Percentiles rank a stretch among this genome's conserved stretches.
Conservation (phyloP, 2,888 invertebrate genomes). For the Melinopterus prodromus region DNA sequence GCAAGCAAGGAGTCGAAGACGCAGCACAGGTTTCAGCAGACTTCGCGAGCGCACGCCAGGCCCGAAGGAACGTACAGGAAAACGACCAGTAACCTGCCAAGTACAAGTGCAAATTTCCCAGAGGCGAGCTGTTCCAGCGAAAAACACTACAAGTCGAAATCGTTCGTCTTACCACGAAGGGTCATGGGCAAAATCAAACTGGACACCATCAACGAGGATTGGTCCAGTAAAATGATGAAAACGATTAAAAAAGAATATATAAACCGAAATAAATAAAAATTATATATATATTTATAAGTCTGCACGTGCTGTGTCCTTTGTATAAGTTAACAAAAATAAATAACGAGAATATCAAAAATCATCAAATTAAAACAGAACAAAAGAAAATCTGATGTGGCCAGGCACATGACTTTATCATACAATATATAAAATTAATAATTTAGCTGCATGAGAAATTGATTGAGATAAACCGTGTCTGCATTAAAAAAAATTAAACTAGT, state of each 20-base stretch:
- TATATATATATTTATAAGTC: background rate
- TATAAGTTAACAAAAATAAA: background rate
- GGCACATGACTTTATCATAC: too few species aligned
- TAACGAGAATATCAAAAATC: background rate
- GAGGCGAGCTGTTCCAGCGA: constrained; percentile 9
- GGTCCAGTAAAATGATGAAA: constrained; percentile 4
- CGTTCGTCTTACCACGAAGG: constrained; percentile 40
- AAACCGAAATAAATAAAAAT: background rate
- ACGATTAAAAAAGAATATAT: background rate
- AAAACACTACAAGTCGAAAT: constrained; percentile 42
- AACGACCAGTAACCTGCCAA: constrained; percentile 43
- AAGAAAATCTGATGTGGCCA: too few species aligned
- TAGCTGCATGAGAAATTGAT: too few species aligned
- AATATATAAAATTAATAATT: too few species aligned
- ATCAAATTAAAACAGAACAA: background rate
- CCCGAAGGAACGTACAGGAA: constrained; percentile 37
- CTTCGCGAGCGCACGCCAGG: background rate
- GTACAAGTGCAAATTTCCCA: constrained; percentile 10
- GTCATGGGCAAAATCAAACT: constrained; percentile 27
- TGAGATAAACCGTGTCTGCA: too few species aligned
- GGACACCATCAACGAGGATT: constrained; percentile 26
- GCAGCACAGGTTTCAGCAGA: constrained; percentile 22
- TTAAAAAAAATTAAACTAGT: too few species aligned
- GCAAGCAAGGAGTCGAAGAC: background rate
- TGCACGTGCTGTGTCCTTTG: background rate